A percentile compares a stretch with the other conserved stretches of the same genome.
Evolutionary conservation across 2,113 vertebrate genomes (phyloP).

Genomic region (Pangasianodon gigas): DNA sequence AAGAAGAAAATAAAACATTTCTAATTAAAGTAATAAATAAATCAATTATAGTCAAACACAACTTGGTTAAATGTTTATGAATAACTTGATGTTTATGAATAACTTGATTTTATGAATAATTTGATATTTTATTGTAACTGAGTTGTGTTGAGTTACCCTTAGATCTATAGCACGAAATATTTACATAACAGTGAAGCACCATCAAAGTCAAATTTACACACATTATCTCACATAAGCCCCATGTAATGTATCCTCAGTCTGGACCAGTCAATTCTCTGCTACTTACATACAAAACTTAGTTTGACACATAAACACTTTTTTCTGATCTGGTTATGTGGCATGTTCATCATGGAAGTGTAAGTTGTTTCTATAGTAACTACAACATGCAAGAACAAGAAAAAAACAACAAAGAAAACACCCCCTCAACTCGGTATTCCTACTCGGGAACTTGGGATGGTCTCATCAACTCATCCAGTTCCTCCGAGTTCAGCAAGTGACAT

Average conservation of each 20-base stretch:
- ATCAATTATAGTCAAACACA: neutral
- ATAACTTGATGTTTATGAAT: too few species aligned
- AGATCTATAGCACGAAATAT: neutral
- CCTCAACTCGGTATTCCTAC: neutral
- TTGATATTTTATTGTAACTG: neutral
- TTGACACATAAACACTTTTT: neutral
- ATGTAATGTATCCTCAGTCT: neutral
- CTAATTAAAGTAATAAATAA: neutral
- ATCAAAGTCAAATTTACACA: neutral
- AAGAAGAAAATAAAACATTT: neutral
- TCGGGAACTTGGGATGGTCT: neutral
- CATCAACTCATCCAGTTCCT: neutral
- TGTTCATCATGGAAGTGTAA: too few species aligned
- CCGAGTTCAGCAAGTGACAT: neutral
- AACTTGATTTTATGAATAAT: neutral
- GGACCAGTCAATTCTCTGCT: neutral
- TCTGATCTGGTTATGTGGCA: too few species aligned
- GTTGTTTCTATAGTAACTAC: too few species aligned
- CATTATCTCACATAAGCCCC: neutral
- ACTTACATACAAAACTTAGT: neutral
- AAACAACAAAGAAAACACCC: neutral
- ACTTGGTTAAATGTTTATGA: neutral
- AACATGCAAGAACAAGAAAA: neutral
- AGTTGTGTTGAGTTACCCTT: neutral
- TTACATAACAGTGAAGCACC: neutral